Evolutionary conservation across 2,888 invertebrate genomes (phyloP), one percentile per base, ranked within the genome.

Genomic region (Camptogramma bilineatum): DNA sequence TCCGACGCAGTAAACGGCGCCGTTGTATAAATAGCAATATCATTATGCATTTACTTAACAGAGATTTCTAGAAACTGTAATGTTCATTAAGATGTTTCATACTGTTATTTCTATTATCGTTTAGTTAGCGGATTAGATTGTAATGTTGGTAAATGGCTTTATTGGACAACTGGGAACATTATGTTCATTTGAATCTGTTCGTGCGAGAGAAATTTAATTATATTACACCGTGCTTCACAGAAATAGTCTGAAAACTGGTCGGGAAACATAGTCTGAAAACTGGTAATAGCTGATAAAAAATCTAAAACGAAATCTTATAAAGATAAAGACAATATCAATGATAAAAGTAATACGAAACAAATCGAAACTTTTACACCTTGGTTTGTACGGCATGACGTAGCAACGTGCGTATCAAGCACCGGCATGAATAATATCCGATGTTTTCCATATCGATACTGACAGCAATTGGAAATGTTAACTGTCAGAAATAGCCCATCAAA

Each of bases 21-120:
- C 64, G 52, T 60, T 53, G 42, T 66, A 70, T 67, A 64, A 69
- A 70, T 66, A 69, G 61, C 69, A 70, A 68, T 61, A 69, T 60
- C 68, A 70, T 68, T 63, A 64, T 57, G 62, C 62, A 28, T 66
- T 64, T 48, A 53, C 56, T 46, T 17, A 28, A 66, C 52, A 13
- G 16, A 5, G 42, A 60, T 52, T 60, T 59, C 52, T 56, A 31
- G 55, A 55, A 60, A 56, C 51, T 39, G 42, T 60, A 24, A 52
- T 28, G 52, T 55, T 52, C 44, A 46, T 44, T 53, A 53, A 16
- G n/a, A 60, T 44, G 21, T 51, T 61, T 31, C 18, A 18, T 28
- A 47, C 39, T 39, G 48, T n/a, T 39, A 31, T 55, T 55, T 47
- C 28, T 55, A 31, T 47, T 18, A 55, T 19, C 54, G 19, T 44